Evolutionary conservation across 2,113 vertebrate species (phyloP).

Genomic region (Hemichromis elongatus): DNA sequence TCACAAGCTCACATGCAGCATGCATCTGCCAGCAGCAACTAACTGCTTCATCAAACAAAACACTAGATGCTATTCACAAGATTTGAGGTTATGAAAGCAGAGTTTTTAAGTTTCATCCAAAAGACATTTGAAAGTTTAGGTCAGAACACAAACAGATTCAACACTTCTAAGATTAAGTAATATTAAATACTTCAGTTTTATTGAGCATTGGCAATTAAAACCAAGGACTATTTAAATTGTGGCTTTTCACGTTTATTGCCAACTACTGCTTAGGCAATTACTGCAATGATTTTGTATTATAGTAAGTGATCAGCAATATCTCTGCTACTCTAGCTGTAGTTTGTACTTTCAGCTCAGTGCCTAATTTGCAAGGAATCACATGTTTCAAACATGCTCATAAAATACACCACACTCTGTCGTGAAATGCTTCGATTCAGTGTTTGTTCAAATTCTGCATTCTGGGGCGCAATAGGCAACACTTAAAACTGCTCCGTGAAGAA

Average conservation of each 20-base stretch:
- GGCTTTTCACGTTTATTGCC: slow-evolving; percentile 24
- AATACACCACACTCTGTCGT: background rate
- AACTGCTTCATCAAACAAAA: slow-evolving; percentile 37
- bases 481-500: background rate
- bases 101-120: background rate
- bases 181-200: slow-evolving; percentile 1
- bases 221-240: slow-evolving; percentile 11
- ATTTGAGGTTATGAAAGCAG: background rate
- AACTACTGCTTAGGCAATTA: slow-evolving; percentile 48
- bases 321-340: slow-evolving; percentile 19
- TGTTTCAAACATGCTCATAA: background rate
- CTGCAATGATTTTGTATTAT: slow-evolving; percentile 45
- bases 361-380: background rate
- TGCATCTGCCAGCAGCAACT: slow-evolving; percentile 44
- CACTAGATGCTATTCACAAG: slow-evolving; percentile 21
- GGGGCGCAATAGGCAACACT: background rate
- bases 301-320: slow-evolving; percentile 28
- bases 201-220: slow-evolving; percentile 43
- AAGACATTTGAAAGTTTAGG: background rate
- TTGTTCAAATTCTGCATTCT: background rate
- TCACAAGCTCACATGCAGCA: slow-evolving; percentile 56
- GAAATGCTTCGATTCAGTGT: background rate
- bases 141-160: background rate
- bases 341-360: background rate
- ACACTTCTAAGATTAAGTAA: background rate